These are phyloP conservation scores for Drosophila sordidula DNA, from an alignment of 2,888 invertebrate species.

Conservation along the genomic window DNA sequence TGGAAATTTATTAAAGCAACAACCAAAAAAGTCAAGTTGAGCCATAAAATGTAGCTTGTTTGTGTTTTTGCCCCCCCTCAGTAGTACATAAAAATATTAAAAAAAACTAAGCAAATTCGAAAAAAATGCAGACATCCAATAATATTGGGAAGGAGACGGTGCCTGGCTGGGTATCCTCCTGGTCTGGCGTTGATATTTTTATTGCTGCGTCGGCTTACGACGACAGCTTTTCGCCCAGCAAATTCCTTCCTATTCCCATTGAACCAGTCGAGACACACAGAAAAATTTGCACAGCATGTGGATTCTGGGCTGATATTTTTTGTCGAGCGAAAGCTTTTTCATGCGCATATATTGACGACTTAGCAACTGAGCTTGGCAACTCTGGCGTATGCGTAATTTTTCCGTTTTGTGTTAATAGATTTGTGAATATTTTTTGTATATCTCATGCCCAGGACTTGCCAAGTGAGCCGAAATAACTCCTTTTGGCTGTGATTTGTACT, in stretches of 20 bases:
- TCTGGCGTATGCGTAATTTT: slow-evolving; percentile 63
- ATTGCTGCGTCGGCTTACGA: slow-evolving; percentile 65
- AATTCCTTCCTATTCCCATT: slow-evolving; percentile 31
- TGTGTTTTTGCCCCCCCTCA: slow-evolving; percentile 21
- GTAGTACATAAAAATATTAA: slow-evolving; percentile 72
- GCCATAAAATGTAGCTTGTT: slow-evolving; percentile 71
- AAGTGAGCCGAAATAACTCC: slow-evolving; percentile 2
- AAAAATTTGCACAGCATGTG: slow-evolving; percentile 42
- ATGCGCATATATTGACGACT: slow-evolving; percentile 48
- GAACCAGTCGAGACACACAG: slow-evolving; percentile 12
- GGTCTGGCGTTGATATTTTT: slow-evolving; percentile 74
- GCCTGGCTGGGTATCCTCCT: slow-evolving; percentile 25
- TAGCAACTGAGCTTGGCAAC: slow-evolving; percentile 28
- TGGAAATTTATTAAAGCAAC: slow-evolving; percentile 80
- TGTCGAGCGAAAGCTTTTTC: neutral
- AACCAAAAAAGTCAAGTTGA: slow-evolving; percentile 52
- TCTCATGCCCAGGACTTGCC: slow-evolving; percentile 1
- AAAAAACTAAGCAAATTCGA: slow-evolving; percentile 14
- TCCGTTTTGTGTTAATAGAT: slow-evolving; percentile 41
- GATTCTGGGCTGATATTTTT: slow-evolving; percentile 22
- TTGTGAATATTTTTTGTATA: slow-evolving; percentile 34
- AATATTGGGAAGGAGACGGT: slow-evolving; percentile 22
- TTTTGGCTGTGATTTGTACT: slow-evolving; percentile 24
- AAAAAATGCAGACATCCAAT: slow-evolving; percentile 44
- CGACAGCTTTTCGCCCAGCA: slow-evolving; percentile 39